Evolutionary conservation across 30 jellyfish, hydroid and myxozoan species (phyloP), one percentile per base, ranked within the genome.

Genomic region (Aurelia sp.): DNA sequence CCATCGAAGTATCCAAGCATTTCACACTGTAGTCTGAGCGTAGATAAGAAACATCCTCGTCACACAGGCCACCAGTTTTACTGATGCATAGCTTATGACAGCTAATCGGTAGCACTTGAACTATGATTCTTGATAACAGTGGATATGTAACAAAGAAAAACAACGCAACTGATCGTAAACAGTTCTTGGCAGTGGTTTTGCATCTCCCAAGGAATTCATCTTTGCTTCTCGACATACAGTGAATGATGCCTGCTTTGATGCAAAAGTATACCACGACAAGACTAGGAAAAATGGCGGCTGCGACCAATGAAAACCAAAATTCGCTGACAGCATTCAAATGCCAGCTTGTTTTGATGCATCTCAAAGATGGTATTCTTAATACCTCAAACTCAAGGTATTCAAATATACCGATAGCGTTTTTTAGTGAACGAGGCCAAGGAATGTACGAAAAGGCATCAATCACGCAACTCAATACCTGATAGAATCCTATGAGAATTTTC

Each of bases 61-160:
- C 1, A 33, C 91, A 80, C 21, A 30, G 15, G 27, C 44, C 85
- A 18, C 59, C 38, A 3, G 24, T 44, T 30, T 35, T 31, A 8
- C 27, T 51, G 16, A 80, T 69, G 66, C 93, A 84, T 4, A 84
- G 2, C 10, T 40, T 22, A 1, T 27, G 33, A 27, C 33, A 27
- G 33, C 33, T 27, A 27, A 27, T 27, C 2, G 33, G 33, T 27
- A 84, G 33, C 19, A 84, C 47, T 27, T 35, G 71, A 33, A 71
- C 13, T 4, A 84, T 60, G 17, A 4, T 59, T 31, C 48, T 30
- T 59, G 93, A 52, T 58, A 63, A 53, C 18, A 84, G 30, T 6
- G 93, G 72, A 41, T 84, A 84, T 41, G 93, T 84, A 4, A 63
- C 80, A 44, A 84, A 84, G 60, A 84, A 16, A 31, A 69, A 84